These are phyloP conservation scores for Zonitis immaculata DNA, from an alignment of 2,888 invertebrate species.

Conservation along the genomic window DNA sequence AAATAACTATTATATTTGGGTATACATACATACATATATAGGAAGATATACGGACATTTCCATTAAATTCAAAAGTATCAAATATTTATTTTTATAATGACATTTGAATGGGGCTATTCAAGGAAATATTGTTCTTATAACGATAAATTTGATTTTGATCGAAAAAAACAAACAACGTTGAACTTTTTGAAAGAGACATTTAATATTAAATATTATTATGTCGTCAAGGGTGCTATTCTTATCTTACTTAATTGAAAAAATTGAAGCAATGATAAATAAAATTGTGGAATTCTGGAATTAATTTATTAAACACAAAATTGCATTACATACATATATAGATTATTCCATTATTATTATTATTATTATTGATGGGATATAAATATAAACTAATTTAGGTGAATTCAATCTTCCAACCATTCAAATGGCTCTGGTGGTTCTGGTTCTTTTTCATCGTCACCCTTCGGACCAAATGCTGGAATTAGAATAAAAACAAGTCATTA, in stretches of 20 bases:
- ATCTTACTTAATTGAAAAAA: constrained; percentile 5
- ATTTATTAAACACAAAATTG: constrained; percentile 5
- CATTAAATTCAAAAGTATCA: no score
- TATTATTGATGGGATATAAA: not conserved
- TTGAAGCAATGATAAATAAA: not conserved
- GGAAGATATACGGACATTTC: not conserved
- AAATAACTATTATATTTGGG: not conserved
- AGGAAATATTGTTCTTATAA: no score
- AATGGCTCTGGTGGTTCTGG: constrained; percentile 98
- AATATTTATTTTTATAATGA: no score
- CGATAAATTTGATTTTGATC: constrained; percentile 1
- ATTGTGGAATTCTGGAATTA: not conserved
- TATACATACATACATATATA: no score
- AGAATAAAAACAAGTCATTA: constrained; percentile 10
- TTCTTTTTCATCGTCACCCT: constrained; percentile 92
- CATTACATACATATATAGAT: constrained; percentile 1
- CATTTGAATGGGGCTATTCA: no score
- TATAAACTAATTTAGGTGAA: not conserved
- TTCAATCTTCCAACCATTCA: constrained; percentile 84
- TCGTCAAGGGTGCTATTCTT: constrained; percentile 4
- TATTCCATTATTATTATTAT: not conserved
- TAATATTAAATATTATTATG: constrained; percentile 13
- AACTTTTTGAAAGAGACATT: constrained; percentile 10
- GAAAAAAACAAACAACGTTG: not conserved
- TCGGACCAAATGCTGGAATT: constrained; percentile 72